Evolutionary conservation across 2,888 invertebrate genomes (phyloP).

Genomic region (Ennomos erosarius): DNA sequence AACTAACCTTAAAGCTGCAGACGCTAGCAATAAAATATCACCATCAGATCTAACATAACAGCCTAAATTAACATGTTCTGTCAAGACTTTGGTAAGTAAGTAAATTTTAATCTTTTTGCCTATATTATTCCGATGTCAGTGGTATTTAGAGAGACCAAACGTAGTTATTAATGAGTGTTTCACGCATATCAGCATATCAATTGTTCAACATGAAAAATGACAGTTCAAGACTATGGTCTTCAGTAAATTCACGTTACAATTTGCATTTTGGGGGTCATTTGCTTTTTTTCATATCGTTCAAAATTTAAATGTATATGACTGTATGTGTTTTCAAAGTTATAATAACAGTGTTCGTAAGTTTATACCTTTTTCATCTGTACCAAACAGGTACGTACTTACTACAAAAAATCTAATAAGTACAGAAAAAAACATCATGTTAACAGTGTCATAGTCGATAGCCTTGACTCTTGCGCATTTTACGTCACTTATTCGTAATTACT

Average conservation of each 20-base stretch:
- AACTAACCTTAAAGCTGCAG: slow-evolving; percentile 27
- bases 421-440: too few species aligned
- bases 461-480: slow-evolving; percentile 22
- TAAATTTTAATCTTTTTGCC: too few species aligned
- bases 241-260: neutral
- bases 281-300: neutral
- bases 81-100: too few species aligned
- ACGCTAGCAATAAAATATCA: slow-evolving; percentile 10
- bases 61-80: too few species aligned
- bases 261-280: neutral
- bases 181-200: slow-evolving; percentile 10
- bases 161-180: slow-evolving; percentile 11
- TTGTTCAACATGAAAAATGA: slow-evolving; percentile 5
- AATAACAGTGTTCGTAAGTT: too few species aligned
- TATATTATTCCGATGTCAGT: too few species aligned
- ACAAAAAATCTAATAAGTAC: too few species aligned
- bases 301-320: too few species aligned
- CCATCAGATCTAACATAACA: neutral
- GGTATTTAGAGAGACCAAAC: neutral
- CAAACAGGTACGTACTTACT: too few species aligned
- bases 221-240: neutral
- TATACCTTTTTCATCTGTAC: too few species aligned
- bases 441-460: slow-evolving; percentile 10
- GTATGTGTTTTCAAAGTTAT: too few species aligned
- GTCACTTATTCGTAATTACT: slow-evolving; percentile 28